A percentile compares a stretch with the other conserved stretches of the same genome.
These are phyloP conservation scores for Pempheris klunzingeri DNA, from an alignment of 2,797 vertebrate species.

Conservation along the genomic window DNA sequence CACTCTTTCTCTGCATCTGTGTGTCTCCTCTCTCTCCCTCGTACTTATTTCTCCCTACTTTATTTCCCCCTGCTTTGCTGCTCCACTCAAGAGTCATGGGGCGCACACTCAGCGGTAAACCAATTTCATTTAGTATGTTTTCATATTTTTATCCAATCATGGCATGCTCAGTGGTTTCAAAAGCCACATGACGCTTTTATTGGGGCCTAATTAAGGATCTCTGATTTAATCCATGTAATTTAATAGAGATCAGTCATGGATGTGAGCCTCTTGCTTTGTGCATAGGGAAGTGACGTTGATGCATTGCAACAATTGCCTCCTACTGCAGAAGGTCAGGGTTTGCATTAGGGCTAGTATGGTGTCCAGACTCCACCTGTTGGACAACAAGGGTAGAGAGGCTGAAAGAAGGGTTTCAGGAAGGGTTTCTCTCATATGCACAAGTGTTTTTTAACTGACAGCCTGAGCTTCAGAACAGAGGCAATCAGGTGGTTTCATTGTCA, in stretches of 20 bases:
- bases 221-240: conserved; percentile 87
- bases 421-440: conserved; percentile 21
- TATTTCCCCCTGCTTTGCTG: conserved; percentile 67
- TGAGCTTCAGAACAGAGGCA: conserved; percentile 30
- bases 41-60: conserved; percentile 68
- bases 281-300: conserved; percentile 57
- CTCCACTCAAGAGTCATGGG: conserved; percentile 79
- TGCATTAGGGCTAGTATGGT: conserved; percentile 15
- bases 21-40: conserved; percentile 47
- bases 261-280: conserved; percentile 65
- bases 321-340: conserved; percentile 44
- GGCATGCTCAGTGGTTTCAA: conserved; percentile 80
- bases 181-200: conserved; percentile 84
- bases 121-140: conserved; percentile 86
- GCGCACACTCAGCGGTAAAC: conserved; percentile 82
- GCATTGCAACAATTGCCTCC: conserved; percentile 54
- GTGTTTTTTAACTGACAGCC: conserved; percentile 38
- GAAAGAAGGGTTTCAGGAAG: neutral
- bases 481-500: conserved; percentile 52
- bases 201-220: conserved; percentile 88
- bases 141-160: conserved; percentile 86
- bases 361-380: conserved; percentile 57
- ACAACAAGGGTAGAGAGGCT: conserved; percentile 21
- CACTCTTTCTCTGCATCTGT: conserved; percentile 60
- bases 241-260: conserved; percentile 79